Evolutionary conservation across 2,888 invertebrate genomes (phyloP), one percentile per base, ranked within the genome.

Genomic region (Actias luna): DNA sequence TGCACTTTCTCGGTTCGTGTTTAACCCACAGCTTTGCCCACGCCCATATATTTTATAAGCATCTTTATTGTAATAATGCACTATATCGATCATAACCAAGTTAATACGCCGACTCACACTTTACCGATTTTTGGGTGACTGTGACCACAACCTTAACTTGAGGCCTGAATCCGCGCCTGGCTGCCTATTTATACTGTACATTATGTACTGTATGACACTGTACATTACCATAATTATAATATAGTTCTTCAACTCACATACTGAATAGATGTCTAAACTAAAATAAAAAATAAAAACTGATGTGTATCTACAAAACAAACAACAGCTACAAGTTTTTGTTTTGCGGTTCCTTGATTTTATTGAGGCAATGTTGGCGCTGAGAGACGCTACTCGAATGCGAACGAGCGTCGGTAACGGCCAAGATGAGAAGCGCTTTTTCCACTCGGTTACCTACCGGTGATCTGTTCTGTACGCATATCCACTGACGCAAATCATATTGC

Each of bases 401-500:
- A 81, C 77, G 79, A 82, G 74, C 76, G 76, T 72, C 71, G 73
- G 81, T 82, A 80, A 82, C 81, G 79, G 83, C 74, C 78, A 77
- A 79, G 88, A 92, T 92, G 92, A 92, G 88, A 88, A 84, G 91
- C 88, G 86, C 77, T 92, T 92, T 92, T 92, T 92, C 92, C 92
- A 88, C 80, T 92, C 92, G 87, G 92, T 92, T 92, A 91, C 89
- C 91, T 84, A 77, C 83, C 84, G 87, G 87, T 90, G 92, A 92
- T 92, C 91, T 91, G 88, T 87, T 87, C 87, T 73, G 82, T 88
- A 88, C 88, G 89, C 89, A 89, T 89, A 89, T 83, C 83, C 90
- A 89, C 86, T 89, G 91, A 91, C 92, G 92, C 92, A 92, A 92
- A 92, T 92, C 92, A 92, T 91, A 92, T 92, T 90, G 90, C 87